Conservation (phyloP, 2,797 vertebrate genomes). For the Amniataba percoides region DNA sequence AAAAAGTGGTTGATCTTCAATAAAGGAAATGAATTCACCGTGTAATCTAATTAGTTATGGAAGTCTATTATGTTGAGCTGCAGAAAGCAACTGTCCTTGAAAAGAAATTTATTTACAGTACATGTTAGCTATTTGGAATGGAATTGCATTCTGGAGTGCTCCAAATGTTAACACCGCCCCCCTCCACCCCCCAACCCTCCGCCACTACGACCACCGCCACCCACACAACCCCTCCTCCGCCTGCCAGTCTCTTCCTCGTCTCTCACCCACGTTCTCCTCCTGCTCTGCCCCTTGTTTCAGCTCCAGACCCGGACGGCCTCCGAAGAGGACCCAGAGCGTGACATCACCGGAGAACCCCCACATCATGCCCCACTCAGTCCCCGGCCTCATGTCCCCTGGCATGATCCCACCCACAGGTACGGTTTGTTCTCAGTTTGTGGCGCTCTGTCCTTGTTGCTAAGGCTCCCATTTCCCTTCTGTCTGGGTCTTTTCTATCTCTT, state of each 20-base stretch:
- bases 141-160: constrained; percentile 93
- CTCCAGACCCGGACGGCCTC: constrained; percentile 99
- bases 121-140: constrained; percentile 97
- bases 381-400: constrained; percentile 98
- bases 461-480: constrained; percentile 61
- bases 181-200: too few relatives aligned
- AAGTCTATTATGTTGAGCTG: constrained; percentile 99
- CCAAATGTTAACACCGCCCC: constrained; percentile 88
- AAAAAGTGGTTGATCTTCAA: constrained; percentile 99
- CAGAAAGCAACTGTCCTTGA: constrained; percentile 99
- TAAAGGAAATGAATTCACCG: constrained; percentile 99
- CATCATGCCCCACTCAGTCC: constrained; percentile 99
- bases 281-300: constrained; percentile 77
- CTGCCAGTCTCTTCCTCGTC: constrained; percentile 39
- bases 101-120: constrained; percentile 99
- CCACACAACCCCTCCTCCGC: constrained; percentile 24
- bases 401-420: constrained; percentile 99
- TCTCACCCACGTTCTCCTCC: constrained; percentile 42
- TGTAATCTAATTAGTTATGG: constrained; percentile 99
- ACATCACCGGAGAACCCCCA: constrained; percentile 98
- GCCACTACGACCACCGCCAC: constrained; percentile 2
- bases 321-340: constrained; percentile 98
- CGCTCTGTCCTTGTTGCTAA: constrained; percentile 63
- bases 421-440: constrained; percentile 17
- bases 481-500: constrained; percentile 30